Base-by-base conservation (phyloP, 2,888 invertebrate genomes). In the Hydriomena furcata region DNA sequence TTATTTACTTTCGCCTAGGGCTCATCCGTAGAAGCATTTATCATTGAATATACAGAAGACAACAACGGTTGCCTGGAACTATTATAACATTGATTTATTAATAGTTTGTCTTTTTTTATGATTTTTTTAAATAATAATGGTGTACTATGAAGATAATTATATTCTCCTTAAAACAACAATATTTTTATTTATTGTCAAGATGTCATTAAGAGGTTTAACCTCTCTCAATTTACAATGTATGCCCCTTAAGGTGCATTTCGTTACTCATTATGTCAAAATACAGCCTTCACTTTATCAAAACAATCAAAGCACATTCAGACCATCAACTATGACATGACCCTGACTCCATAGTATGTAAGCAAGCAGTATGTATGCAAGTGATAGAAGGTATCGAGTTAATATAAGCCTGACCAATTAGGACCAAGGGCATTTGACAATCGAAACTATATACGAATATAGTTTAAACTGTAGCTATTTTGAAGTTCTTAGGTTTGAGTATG, bases 391-490 rank as follows among this genome's bases (percentile, higher is more conserved):
- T 43, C 27, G 55, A 51, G 42, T 42, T 52, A 32, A 58, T 50
- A 47, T 8, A n/a, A 11, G 28, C 7, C 13, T 17, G 28, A 35
- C 17, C 57, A 61, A 69, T 71, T 67, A 67, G 41, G 64, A 38
- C 38, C 73, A 68, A 72, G 71, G 72, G 46, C 63, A 37, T 25
- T 50, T 43, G 46, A 58, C 37, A 52, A 37, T 50, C 23, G 28
- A 52, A 59, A 31, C 13, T 48, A 10, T 25, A 17, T 17, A 3
- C 17, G 17, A 17, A n/a, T n/a, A n/a, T n/a, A n/a, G n/a, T n/a
- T n/a, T n/a, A n/a, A n/a, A n/a, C n/a, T n/a, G n/a, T n/a, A n/a
- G 17, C 17, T 4, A 17, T 17, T 17, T 17, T 17, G 2, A 4
- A 17, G 17, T 17, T 17, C n/a, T n/a, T n/a, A n/a, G n/a, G n/a